Conservation (phyloP, 2,888 invertebrate genomes). For the Charanyca ferruginea region DNA sequence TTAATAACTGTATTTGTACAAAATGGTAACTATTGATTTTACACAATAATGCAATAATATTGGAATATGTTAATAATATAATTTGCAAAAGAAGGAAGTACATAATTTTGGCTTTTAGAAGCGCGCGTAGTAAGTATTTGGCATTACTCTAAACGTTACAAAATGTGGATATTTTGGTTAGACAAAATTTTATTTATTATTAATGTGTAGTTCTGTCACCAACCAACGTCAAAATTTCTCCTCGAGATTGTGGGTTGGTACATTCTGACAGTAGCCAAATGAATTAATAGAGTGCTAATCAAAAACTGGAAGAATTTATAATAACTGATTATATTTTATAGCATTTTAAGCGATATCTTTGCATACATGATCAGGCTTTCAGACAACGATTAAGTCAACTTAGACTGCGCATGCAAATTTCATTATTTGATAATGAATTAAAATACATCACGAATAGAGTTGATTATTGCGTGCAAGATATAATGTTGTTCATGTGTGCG, state of each 20-base stretch:
- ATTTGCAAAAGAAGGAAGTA: slow-evolving; percentile 15
- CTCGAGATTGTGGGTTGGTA: too few relatives aligned
- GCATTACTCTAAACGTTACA: not conserved
- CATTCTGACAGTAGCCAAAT: too few relatives aligned
- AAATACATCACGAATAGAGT: too few relatives aligned
- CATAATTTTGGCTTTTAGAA: not conserved
- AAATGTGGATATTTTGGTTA: not conserved
- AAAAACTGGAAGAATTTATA: slow-evolving; percentile 1
- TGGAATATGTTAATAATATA: slow-evolving; percentile 1
- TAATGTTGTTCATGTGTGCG: too few relatives aligned
- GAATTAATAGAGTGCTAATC: not conserved
- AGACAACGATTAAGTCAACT: too few relatives aligned
- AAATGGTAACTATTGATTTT: slow-evolving; percentile 45
- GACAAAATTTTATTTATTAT: not conserved
- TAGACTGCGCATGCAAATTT: too few relatives aligned
- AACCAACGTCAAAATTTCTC: too few relatives aligned
- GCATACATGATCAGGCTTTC: too few relatives aligned
- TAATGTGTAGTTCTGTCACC: too few relatives aligned
- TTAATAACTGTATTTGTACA: slow-evolving; percentile 39
- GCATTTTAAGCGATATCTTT: too few relatives aligned
- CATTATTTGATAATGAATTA: too few relatives aligned
- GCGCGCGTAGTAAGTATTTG: not conserved
- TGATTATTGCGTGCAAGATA: too few relatives aligned
- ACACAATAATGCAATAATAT: slow-evolving; percentile 17
- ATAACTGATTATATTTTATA: not conserved